A percentile compares a stretch with the other conserved stretches of the same genome.
These are phyloP conservation scores for Ibidorhyncha struthersii DNA, from an alignment of 2,113 vertebrate species.

Conservation along the genomic window DNA sequence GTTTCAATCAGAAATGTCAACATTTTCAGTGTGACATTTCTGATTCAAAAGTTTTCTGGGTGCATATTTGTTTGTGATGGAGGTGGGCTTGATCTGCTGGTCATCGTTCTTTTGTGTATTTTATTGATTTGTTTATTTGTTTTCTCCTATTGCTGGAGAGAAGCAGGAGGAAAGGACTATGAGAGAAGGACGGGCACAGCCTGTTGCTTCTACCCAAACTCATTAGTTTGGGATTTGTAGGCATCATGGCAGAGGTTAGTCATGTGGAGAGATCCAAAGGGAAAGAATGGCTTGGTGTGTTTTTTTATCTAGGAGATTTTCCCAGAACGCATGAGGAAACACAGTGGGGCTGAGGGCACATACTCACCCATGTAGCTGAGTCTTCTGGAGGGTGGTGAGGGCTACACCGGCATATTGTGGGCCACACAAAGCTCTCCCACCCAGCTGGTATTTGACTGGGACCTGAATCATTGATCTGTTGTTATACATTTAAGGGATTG, in stretches of 20 bases:
- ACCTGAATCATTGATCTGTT: fast-evolving
- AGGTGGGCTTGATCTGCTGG: background rate
- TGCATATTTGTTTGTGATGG: background rate
- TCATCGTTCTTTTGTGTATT: background rate
- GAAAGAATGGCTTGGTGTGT: fast-evolving
- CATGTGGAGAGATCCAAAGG: background rate
- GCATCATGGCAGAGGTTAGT: fast-evolving
- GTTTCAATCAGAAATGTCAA: slow-evolving; percentile 31
- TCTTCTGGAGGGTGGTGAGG: background rate
- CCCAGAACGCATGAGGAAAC: background rate
- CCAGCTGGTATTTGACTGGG: fast-evolving
- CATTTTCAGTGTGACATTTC: background rate
- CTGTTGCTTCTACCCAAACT: background rate
- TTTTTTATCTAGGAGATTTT: background rate
- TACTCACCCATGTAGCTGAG: fast-evolving
- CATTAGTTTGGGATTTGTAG: background rate
- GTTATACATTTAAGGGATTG: background rate
- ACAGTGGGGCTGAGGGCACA: fast-evolving
- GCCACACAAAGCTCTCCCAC: background rate
- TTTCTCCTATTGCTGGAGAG: background rate
- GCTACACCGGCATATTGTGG: fast-evolving
- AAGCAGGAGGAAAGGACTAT: fast-evolving
- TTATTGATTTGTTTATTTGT: background rate
- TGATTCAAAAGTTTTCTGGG: background rate
- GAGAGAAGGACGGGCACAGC: fast-evolving